Evolutionary conservation across 2,113 vertebrate species (phyloP).

Genomic region (Ictalurus punctatus): DNA sequence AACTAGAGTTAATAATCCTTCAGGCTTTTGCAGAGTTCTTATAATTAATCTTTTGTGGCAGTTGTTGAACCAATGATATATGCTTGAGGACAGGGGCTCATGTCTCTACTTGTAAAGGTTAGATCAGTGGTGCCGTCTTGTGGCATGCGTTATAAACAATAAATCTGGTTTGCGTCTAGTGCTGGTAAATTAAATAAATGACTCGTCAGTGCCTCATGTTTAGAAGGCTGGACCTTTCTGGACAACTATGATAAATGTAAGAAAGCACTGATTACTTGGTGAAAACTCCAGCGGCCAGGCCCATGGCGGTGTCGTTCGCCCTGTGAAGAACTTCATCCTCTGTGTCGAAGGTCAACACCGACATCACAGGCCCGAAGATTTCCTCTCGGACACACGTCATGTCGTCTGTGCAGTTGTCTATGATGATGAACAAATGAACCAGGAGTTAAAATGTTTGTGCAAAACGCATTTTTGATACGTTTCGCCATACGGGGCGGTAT

Average conservation of each 20-base stretch:
- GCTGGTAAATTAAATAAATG: background rate
- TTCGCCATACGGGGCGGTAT: background rate
- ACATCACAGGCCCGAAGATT: conserved; percentile 99
- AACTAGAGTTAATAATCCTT: background rate
- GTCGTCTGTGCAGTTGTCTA: conserved; percentile 86
- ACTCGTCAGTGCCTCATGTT: background rate
- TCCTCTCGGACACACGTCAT: conserved; percentile 96
- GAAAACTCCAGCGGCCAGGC: conserved; percentile 94
- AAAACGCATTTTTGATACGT: background rate
- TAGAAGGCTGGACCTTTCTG: background rate
- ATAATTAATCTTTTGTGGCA: background rate
- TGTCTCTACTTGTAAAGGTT: background rate
- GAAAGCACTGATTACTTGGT: conserved; percentile 76
- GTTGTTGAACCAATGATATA: background rate
- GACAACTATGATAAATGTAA: background rate
- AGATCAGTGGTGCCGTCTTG: background rate
- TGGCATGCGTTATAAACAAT: background rate
- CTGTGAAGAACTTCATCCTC: conserved; percentile 88
- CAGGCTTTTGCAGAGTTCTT: background rate
- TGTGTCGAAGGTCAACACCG: conserved; percentile 87
- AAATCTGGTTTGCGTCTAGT: background rate
- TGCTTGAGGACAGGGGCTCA: background rate
- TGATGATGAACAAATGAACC: background rate
- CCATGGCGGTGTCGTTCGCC: conserved; percentile 84
- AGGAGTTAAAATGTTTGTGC: background rate